These are phyloP conservation scores for Seriola dumerili DNA, from an alignment of 2,113 vertebrate species.

Conservation along the genomic window DNA sequence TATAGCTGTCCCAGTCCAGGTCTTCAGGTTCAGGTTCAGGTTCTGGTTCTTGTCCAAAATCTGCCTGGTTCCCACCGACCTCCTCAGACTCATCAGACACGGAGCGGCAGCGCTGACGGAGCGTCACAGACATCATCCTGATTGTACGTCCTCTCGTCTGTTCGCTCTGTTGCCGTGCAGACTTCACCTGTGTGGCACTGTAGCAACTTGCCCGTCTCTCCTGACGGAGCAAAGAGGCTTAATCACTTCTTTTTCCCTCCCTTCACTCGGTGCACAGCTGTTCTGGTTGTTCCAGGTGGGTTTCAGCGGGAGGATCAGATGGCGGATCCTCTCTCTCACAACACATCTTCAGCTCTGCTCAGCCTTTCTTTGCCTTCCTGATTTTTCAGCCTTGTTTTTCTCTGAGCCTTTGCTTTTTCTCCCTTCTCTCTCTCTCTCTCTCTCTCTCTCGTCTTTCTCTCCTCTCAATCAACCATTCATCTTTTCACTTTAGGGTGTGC, in stretches of 20 bases:
- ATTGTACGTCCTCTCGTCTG: slow-evolving; percentile 1
- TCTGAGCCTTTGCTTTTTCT: slow-evolving; percentile 4
- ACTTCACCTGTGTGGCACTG: slow-evolving; percentile 26
- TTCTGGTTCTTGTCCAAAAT: slow-evolving; percentile 77
- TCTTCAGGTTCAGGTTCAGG: slow-evolving; percentile 82
- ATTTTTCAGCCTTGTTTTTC: slow-evolving; percentile 22
- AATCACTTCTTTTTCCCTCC: neutral
- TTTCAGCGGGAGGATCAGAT: neutral
- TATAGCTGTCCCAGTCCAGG: slow-evolving; percentile 86
- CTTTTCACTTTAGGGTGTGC: slow-evolving; percentile 28
- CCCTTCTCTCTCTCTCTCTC: neutral
- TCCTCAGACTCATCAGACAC: slow-evolving; percentile 71
- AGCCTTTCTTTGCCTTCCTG: slow-evolving; percentile 30
- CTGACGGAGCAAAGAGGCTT: neutral
- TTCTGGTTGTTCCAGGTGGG: slow-evolving; percentile 57
- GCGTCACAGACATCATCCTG: slow-evolving; percentile 61
- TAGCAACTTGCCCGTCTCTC: slow-evolving; percentile 11
- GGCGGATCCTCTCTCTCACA: slow-evolving; percentile 19
- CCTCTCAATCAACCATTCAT: slow-evolving; percentile 41
- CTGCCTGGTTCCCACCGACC: slow-evolving; percentile 60
- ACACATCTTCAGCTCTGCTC: slow-evolving; percentile 12
- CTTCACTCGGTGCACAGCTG: slow-evolving; percentile 38
- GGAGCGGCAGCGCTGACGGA: slow-evolving; percentile 40
- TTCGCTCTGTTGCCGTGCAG: neutral
- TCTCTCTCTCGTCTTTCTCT: slow-evolving; percentile 14